phyloP scores from a whole-genome alignment of 2,113 vertebrate species.

The Strix aluco region DNA sequence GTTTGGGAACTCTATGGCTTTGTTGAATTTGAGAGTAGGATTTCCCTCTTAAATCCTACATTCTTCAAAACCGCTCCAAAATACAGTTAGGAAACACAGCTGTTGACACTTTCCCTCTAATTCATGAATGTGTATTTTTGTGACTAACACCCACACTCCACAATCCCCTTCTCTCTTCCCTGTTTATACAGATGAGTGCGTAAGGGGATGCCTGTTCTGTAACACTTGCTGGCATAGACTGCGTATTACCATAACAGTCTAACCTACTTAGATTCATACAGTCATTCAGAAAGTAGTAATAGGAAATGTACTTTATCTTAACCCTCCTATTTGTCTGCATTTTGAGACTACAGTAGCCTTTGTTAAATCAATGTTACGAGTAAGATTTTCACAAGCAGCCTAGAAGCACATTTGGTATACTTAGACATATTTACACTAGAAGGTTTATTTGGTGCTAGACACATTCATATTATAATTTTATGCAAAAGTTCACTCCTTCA shows the following conservation, averaged over 20 bases:
- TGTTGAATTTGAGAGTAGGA: not conserved
- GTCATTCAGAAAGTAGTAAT: not conserved
- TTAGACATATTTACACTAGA: not conserved
- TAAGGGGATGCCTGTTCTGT: not conserved
- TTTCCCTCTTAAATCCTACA: not conserved
- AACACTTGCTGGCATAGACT: not conserved
- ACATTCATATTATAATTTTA: not conserved
- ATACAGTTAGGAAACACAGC: not conserved
- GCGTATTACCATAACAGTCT: not conserved
- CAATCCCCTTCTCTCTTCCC: not conserved
- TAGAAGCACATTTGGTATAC: not conserved
- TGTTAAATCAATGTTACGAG: not conserved
- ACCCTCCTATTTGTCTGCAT: not conserved
- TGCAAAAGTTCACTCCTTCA: not conserved
- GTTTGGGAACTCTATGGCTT: not conserved
- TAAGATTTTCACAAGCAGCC: not conserved
- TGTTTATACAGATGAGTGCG: accelerated
- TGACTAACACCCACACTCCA: not conserved
- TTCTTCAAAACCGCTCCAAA: not conserved
- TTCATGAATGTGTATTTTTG: not conserved
- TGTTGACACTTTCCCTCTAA: not conserved
- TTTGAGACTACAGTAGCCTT: not conserved
- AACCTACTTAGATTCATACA: not conserved
- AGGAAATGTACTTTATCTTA: not conserved
- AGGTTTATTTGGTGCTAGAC: not conserved